A percentile compares a stretch with the other conserved stretches of the same genome.
Conservation (phyloP, 1,140 invertebrate species). For the Pseudomyrmex pallidus region DNA sequence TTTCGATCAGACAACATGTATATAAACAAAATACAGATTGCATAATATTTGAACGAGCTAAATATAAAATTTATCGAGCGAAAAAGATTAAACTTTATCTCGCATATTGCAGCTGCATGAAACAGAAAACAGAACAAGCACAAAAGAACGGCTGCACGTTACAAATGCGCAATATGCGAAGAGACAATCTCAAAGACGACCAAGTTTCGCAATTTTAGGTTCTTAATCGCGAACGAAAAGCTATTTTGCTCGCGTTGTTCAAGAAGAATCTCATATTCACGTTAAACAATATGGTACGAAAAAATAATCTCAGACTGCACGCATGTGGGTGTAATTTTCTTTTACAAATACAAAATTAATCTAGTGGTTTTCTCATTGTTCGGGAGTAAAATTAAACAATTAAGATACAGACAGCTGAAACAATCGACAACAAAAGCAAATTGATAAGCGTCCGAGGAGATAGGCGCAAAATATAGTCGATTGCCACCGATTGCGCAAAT, state of each 20-base stretch:
- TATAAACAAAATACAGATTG: neutral
- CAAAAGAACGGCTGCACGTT: neutral
- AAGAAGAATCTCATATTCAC: no score
- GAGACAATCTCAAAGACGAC: neutral
- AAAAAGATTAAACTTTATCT: slow-evolving; percentile 17
- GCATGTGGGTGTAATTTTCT: no score
- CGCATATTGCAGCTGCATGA: neutral
- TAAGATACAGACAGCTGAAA: no score
- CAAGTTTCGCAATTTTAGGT: no score
- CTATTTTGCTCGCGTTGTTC: no score
- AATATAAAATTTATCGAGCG: neutral
- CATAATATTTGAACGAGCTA: no score
- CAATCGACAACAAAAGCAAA: no score
- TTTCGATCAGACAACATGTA: no score
- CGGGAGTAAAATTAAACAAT: no score
- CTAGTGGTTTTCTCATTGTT: no score
- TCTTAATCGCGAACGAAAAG: no score
- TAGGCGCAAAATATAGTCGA: neutral
- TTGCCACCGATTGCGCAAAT: slow-evolving; percentile 44
- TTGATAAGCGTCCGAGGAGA: neutral
- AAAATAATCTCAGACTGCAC: neutral
- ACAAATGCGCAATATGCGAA: slow-evolving; percentile 10
- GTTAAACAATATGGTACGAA: neutral
- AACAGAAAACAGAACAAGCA: neutral
- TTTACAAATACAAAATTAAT: no score